Conservation (phyloP, 2,888 invertebrate genomes). For the Meghimatium bilineatum region DNA sequence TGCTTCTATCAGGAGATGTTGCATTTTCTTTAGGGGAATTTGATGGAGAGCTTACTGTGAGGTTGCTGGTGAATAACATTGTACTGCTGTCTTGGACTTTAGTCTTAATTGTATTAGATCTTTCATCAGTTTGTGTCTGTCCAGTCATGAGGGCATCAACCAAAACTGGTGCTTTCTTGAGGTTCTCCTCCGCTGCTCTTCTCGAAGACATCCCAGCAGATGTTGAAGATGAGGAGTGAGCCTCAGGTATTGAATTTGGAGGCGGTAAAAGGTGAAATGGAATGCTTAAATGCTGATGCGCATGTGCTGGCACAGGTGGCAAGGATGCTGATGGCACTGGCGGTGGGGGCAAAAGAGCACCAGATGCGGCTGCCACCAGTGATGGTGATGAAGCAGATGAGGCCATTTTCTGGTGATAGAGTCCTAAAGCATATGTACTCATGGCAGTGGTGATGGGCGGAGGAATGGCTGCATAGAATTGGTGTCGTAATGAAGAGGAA, state of each 20-base stretch:
- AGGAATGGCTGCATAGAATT: conserved; percentile 41
- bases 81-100: neutral
- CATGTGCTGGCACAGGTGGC: conserved; percentile 50
- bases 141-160: conserved; percentile 29
- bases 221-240: conserved; percentile 17
- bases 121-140: neutral
- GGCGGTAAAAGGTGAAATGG: conserved; percentile 54
- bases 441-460: conserved; percentile 50
- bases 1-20: conserved; percentile 1
- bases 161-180: conserved; percentile 39
- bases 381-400: conserved; percentile 37
- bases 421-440: conserved; percentile 44
- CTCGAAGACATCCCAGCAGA: neutral
- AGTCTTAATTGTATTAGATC: neutral
- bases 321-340: conserved; percentile 66
- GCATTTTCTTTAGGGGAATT: conserved; percentile 38
- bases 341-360: conserved; percentile 40
- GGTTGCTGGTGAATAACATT: neutral
- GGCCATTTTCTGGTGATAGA: conserved; percentile 40
- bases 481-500: conserved; percentile 34
- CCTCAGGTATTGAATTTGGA: conserved; percentile 41
- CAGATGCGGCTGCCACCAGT: conserved; percentile 4
- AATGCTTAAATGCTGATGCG: conserved; percentile 44
- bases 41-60: conserved; percentile 12
- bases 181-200: conserved; percentile 27